Conservation (phyloP, 2,888 invertebrate genomes). For the Volucella bombylans region DNA sequence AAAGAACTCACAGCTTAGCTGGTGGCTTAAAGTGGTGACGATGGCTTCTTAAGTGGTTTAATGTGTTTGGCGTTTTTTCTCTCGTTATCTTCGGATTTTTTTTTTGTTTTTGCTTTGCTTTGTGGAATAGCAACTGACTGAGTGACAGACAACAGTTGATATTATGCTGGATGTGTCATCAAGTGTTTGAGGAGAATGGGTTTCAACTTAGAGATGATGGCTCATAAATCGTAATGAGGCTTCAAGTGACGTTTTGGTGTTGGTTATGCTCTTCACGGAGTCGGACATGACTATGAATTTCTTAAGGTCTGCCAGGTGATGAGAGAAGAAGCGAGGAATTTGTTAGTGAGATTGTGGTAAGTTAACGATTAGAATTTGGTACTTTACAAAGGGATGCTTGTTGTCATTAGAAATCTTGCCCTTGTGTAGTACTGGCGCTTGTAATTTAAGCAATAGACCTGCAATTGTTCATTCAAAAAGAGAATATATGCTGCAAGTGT, state of each 20-base stretch:
- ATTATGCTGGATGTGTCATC: constrained; percentile 63
- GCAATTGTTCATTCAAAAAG: too few species aligned
- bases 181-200: constrained; percentile 33
- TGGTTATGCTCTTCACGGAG: constrained; percentile 46
- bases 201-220: constrained; percentile 44
- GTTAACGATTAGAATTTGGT: too few species aligned
- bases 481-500: too few species aligned
- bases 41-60: constrained; percentile 74
- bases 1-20: constrained; percentile 54
- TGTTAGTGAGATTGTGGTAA: too few species aligned
- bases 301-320: constrained; percentile 50
- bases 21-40: constrained; percentile 53
- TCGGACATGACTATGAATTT: constrained; percentile 68
- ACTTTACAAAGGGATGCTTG: too few species aligned
- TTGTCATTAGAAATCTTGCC: too few species aligned
- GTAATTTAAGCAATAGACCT: too few species aligned
- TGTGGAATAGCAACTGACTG: constrained; percentile 58
- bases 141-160: constrained; percentile 71
- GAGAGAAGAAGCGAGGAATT: constrained; percentile 42
- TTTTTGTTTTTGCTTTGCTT: constrained; percentile 18
- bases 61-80: constrained; percentile 54
- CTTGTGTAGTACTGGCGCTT: too few species aligned
- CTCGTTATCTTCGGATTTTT: constrained; percentile 3
- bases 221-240: constrained; percentile 64
- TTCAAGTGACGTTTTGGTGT: constrained; percentile 60